Evolutionary conservation across 1,140 invertebrate genomes (phyloP).

Genomic region (Neodiprion fabricii): DNA sequence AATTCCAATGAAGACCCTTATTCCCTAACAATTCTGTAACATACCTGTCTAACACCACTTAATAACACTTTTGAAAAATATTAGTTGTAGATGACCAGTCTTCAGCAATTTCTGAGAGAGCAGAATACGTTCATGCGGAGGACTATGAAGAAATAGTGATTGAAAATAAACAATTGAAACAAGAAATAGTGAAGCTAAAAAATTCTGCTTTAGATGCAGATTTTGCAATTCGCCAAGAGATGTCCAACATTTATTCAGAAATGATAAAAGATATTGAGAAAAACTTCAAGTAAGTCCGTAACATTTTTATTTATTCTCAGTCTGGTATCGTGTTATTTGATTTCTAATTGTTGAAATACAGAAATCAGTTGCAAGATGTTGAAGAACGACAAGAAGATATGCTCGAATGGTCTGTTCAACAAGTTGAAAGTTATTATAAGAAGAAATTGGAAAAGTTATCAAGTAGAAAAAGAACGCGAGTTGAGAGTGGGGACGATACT

Average conservation of each 20-base stretch:
- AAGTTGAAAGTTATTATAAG: constrained; percentile 47
- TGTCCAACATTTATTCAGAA: constrained; percentile 43
- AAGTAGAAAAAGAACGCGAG: constrained; percentile 34
- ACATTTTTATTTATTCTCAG: constrained; percentile 17
- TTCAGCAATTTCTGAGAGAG: constrained; percentile 11
- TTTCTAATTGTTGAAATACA: constrained; percentile 20
- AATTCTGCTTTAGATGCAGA: constrained; percentile 42
- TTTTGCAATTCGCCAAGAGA: constrained; percentile 50
- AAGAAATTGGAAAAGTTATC: constrained; percentile 40
- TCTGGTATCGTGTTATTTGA: constrained; percentile 22
- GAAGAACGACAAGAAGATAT: constrained; percentile 50
- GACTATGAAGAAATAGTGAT: constrained; percentile 45
- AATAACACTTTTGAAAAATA: too few relatives aligned
- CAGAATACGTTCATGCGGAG: constrained; percentile 32
- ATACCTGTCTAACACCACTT: constrained; percentile 6
- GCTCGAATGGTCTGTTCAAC: constrained; percentile 44
- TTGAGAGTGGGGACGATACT: constrained; percentile 22
- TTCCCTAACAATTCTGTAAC: constrained; percentile 14
- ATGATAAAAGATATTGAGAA: constrained; percentile 48
- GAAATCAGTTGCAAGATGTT: constrained; percentile 45
- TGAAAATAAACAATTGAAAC: constrained; percentile 50
- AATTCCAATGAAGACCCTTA: constrained; percentile 11
- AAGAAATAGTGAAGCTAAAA: constrained; percentile 44
- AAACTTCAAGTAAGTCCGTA: constrained; percentile 42
- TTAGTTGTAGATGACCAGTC: too few relatives aligned